A percentile compares a stretch with the other conserved stretches of the same genome.
Evolutionary conservation across 1,140 invertebrate genomes (phyloP).

Genomic region (Myzus persicae): DNA sequence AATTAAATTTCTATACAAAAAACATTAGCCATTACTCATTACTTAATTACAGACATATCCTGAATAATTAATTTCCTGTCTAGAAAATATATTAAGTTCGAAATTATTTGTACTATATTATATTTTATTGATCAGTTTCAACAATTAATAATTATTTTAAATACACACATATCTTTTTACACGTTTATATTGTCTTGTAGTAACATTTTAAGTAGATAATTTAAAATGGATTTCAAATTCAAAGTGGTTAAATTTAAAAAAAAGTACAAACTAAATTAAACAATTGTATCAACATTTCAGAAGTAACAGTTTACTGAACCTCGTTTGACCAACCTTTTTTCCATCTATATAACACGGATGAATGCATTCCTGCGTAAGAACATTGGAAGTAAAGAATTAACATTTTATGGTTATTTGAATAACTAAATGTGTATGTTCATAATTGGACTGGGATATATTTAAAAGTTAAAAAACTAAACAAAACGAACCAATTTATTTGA

Average conservation of each 20-base stretch:
- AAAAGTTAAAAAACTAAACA: conserved; percentile 4
- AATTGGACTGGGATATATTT: background rate
- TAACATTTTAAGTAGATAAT: background rate
- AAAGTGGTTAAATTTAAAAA: background rate
- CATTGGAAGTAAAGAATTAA: background rate
- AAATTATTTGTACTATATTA: background rate
- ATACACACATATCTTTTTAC: background rate
- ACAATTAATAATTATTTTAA: background rate
- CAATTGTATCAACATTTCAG: background rate
- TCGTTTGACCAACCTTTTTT: background rate
- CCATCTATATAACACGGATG: background rate
- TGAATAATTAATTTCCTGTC: conserved; percentile 12
- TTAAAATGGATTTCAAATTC: background rate
- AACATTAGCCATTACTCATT: background rate
- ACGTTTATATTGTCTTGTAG: background rate
- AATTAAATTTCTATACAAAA: background rate
- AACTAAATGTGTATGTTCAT: background rate
- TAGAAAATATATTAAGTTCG: background rate
- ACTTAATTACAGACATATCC: background rate
- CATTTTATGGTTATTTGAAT: conserved; percentile 15
- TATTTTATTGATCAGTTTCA: background rate
- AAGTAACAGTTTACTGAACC: background rate
- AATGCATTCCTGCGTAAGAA: background rate
- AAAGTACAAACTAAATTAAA: background rate
- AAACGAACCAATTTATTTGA: conserved; percentile 35